These are phyloP conservation scores for Sternotherus odoratus DNA, from an alignment of 2,797 vertebrate species.

Conservation along the genomic window DNA sequence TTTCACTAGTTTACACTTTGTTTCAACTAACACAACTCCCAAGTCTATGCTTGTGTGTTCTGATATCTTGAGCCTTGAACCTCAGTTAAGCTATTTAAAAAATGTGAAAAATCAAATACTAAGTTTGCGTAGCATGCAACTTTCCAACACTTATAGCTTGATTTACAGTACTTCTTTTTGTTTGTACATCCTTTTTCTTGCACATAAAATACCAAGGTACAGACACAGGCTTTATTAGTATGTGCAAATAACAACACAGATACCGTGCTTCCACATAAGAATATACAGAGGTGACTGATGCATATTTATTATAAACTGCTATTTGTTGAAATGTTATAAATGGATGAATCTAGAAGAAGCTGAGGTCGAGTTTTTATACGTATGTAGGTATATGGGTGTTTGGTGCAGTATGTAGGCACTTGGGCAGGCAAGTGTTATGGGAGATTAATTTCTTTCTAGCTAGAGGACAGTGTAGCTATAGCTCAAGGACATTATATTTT, in stretches of 20 bases:
- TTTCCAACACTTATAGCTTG: not conserved
- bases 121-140: not conserved
- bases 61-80: not conserved
- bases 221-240: not conserved
- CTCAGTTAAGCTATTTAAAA: not conserved
- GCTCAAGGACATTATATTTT: not conserved
- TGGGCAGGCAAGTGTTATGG: not conserved
- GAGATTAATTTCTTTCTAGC: not conserved
- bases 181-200: not conserved
- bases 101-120: not conserved
- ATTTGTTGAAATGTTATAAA: not conserved
- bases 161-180: not conserved
- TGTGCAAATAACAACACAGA: not conserved
- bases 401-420: not conserved
- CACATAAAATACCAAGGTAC: not conserved
- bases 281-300: not conserved
- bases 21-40: not conserved
- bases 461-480: not conserved
- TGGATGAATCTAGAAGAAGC: not conserved
- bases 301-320: not conserved
- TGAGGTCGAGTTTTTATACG: not conserved
- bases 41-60: not conserved
- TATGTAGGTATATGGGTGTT: not conserved
- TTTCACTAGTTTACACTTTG: not conserved
- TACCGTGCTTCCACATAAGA: not conserved